Base-by-base conservation (phyloP, 2,888 invertebrate genomes). In the Exocentrus adspersus region DNA sequence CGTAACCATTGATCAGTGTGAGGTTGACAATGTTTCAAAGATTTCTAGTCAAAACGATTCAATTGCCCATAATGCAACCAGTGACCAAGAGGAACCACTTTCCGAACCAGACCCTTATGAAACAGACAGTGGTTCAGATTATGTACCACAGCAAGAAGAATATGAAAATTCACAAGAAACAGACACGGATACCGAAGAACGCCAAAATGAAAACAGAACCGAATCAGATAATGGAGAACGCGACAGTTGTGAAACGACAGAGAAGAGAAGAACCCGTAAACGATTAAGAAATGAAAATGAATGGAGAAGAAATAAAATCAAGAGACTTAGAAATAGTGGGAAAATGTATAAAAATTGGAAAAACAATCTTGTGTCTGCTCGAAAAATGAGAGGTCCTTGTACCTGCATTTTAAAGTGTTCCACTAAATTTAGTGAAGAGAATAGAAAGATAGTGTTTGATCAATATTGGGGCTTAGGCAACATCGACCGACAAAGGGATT, bases 231-330 rank as follows among this genome's bases (percentile, higher is more conserved):
- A 2, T 46, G 10, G 12, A 43, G 17, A 24, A 20, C 21, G 28
- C 24, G 24, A 56, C 12, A 6, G 17, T 4, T 43, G 43, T 42
- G 28, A 24, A 24, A 43, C 42, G 21, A 43, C n/a, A 17, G 32
- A 16, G 32, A 52, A 10, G 12, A 52, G 32, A 43, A 52, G 30
- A n/a, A n/a, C n/a, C 52, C 28, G 58, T 24, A 57, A 52, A 57
- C 24, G 48, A 41, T 17, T 32, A 48, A 17, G 48, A 14, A 10
- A 42, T 7, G 14, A 21, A 30, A 30, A 41, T 20, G 12, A 32
- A 7, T 62, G 62, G 62, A 19, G n/a, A 50, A 48, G 51, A 20
- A 62, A 50, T 43, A 10, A 51, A 9, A 57, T 20, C 12, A 62
- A 62, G 42, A n/a, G 14, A 10, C 37, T 32, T 14, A 48, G 57